Evolutionary conservation across 2,888 invertebrate species (phyloP).

Genomic region (Strigamia maritima): DNA sequence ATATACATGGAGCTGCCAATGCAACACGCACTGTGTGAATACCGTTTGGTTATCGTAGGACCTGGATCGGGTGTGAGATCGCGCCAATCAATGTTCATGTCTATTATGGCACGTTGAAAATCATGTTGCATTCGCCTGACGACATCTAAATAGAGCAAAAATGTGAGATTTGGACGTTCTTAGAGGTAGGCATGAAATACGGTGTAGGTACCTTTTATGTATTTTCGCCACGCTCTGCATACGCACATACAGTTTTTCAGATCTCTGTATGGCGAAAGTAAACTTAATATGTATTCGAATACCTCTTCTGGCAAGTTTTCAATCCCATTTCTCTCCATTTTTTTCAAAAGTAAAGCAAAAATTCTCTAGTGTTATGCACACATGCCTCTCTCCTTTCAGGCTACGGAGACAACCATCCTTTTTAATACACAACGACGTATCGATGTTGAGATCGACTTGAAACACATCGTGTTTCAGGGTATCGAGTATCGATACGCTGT

Average conservation of each 20-base stretch:
- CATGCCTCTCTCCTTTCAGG: background rate
- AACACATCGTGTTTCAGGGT: background rate
- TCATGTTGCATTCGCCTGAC: conserved; percentile 69
- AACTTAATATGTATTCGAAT: conserved; percentile 82
- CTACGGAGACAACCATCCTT: background rate
- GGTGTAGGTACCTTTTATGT: conserved; percentile 73
- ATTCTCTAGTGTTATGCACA: background rate
- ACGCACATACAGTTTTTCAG: conserved; percentile 80
- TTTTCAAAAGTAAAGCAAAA: background rate
- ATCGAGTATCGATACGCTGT: background rate
- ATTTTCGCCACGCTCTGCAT: conserved; percentile 78
- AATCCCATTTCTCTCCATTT: conserved; percentile 45
- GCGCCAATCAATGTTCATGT: conserved; percentile 71
- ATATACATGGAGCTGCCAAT: conserved; percentile 74
- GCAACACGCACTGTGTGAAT: conserved; percentile 81
- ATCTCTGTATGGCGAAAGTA: conserved; percentile 86
- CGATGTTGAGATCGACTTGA: background rate
- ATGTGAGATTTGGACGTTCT: conserved; percentile 45
- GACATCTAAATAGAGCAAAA: conserved; percentile 63
- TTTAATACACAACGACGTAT: background rate
- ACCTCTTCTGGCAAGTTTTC: conserved; percentile 87
- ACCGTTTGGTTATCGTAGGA: conserved; percentile 81
- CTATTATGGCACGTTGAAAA: conserved; percentile 70
- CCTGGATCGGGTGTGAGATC: conserved; percentile 56
- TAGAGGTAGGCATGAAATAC: background rate